Base-by-base conservation (phyloP, 2,888 invertebrate species). In the Apamea anceps region DNA sequence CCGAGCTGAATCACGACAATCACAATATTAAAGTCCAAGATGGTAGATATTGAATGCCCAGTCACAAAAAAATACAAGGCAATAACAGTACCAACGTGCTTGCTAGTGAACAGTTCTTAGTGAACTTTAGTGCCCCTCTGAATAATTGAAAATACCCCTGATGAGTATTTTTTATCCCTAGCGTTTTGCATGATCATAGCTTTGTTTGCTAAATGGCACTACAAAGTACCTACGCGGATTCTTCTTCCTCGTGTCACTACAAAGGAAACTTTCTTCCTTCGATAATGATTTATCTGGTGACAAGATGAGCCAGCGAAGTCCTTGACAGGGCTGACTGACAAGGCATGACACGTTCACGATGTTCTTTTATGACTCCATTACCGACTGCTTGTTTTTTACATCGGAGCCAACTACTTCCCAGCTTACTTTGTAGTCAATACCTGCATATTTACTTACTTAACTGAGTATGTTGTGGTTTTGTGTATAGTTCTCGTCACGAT, bases 401-500 rank as follows among this genome's bases (percentile, higher is more conserved):
- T 45, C 3, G 32, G 3, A 65, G 25, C 8, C n/a, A n/a, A 32
- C 25, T 57, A 28, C 45, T 54, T 54, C 4, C 37, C 45, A 28
- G 21, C 42, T 42, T 54, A 79, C 60, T 84, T 80, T 28, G 48
- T 32, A 73, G 60, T 73, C 48, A 45, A 51, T 57, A 66, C 62
- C 60, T 42, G n/a, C 28, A 54, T 15, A 42, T 48, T 42, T 42
- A 42, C 42, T 42, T 42, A 42, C 42, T 28, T 25, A 51, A 54
- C 48, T 66, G 2, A 10, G 12, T 66, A 42, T 25, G 51, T 62
- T 71, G 84, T 54, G 80, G 80, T 80, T 54, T 70, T 15, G 66
- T 80, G 66, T 54, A 54, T 28, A 62, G 80, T 15, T 45, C 75
- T 66, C 57, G 80, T 84, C 85, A 85, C 85, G 85, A 87, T 76